Evolutionary conservation across 2,797 vertebrate species (phyloP).

Genomic region (Microctenopoma lineatum): DNA sequence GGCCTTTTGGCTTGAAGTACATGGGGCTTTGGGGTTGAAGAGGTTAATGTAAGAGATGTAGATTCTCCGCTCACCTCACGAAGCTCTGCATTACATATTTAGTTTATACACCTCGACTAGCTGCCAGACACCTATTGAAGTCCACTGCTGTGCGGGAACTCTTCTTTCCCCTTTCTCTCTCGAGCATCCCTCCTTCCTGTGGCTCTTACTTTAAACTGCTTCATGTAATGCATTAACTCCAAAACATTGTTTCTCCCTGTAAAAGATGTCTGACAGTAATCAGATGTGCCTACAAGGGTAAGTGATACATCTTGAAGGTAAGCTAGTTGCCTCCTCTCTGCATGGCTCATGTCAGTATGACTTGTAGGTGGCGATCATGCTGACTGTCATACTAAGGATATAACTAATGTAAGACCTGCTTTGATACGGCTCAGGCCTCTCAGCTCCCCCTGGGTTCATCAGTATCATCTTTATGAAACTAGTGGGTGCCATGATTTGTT

Average conservation of each 20-base stretch:
- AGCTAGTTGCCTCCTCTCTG: conserved; percentile 23
- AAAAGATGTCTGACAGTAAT: conserved; percentile 45
- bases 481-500: neutral
- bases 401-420: conserved; percentile 11
- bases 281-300: conserved; percentile 57
- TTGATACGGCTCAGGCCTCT: conserved; percentile 18
- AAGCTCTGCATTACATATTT: conserved; percentile 4
- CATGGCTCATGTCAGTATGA: conserved; percentile 6
- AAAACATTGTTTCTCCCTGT: conserved; percentile 29
- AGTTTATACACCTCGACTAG: conserved; percentile 44
- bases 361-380: neutral
- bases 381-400: conserved; percentile 3
- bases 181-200: neutral
- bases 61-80: neutral
- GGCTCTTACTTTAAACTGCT: conserved; percentile 11
- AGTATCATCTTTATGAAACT: conserved; percentile 9
- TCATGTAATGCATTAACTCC: conserved; percentile 6
- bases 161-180: conserved; percentile 15
- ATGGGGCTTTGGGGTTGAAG: too few relatives aligned
- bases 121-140: conserved; percentile 83
- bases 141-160: conserved; percentile 23
- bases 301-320: conserved; percentile 59
- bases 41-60: conserved; percentile 46
- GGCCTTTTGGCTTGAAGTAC: too few relatives aligned
- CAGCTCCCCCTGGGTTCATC: conserved; percentile 26